Conservation (phyloP, 2,797 vertebrate genomes). For the Clamator glandarius region DNA sequence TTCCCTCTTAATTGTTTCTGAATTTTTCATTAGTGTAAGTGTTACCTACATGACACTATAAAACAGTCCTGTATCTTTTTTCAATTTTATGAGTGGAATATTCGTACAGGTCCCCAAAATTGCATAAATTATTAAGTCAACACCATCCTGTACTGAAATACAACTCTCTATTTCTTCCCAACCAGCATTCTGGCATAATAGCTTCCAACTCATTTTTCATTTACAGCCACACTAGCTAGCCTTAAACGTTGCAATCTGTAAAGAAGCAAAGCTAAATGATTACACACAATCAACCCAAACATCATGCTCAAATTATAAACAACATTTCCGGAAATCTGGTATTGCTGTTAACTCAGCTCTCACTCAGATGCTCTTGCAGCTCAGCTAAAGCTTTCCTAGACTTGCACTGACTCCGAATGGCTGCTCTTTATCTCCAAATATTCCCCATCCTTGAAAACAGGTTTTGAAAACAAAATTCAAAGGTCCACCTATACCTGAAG, state of each 20-base stretch:
- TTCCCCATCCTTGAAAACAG: neutral
- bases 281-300: neutral
- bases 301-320: neutral
- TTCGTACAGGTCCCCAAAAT: neutral
- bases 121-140: neutral
- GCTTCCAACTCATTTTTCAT: neutral
- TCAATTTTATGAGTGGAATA: neutral
- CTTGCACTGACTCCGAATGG: neutral
- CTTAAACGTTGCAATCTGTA: neutral
- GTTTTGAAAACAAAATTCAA: neutral
- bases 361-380: neutral
- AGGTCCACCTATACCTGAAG: neutral
- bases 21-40: neutral
- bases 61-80: neutral
- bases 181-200: neutral
- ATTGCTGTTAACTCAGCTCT: neutral
- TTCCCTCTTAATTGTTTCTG: neutral
- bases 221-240: neutral
- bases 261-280: conserved; percentile 25
- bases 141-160: neutral
- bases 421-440: neutral
- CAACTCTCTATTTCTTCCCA: neutral
- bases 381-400: neutral
- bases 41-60: neutral
- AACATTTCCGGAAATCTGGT: neutral